Conservation (phyloP, 2,113 vertebrate species). For the Hemiscyllium ocellatum region DNA sequence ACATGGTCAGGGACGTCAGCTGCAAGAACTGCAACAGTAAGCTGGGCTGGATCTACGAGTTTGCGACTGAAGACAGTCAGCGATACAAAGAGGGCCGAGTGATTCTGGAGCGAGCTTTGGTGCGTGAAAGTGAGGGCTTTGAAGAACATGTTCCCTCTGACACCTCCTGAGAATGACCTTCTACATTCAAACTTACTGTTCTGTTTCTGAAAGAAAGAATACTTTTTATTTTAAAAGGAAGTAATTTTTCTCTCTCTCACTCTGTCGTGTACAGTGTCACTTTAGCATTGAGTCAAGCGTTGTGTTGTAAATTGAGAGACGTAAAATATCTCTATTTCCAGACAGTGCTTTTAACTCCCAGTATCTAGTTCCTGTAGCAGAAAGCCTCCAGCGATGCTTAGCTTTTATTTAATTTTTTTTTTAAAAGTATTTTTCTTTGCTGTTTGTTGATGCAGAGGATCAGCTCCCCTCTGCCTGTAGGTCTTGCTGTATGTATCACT, state of each 20-base stretch:
- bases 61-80: constrained; percentile 96
- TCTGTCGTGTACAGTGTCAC: neutral
- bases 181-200: neutral
- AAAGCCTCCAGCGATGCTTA: neutral
- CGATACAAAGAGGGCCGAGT: constrained; percentile 95
- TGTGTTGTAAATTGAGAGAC: neutral
- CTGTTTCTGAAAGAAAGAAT: neutral
- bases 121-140: constrained; percentile 91
- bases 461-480: neutral
- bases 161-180: constrained; percentile 67
- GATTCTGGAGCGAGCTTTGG: constrained; percentile 89
- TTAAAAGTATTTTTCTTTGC: neutral
- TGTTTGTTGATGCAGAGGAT: neutral
- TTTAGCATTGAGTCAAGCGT: neutral
- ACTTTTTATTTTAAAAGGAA: constrained; percentile 12
- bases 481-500: neutral
- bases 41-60: constrained; percentile 98
- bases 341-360: neutral
- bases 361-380: neutral
- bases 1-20: constrained; percentile 97
- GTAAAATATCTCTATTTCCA: neutral
- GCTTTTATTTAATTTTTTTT: neutral
- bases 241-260: neutral
- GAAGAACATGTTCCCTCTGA: constrained; percentile 87
- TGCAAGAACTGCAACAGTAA: constrained; percentile 99